Percentiles rank a stretch among this genome's conserved stretches.
Conservation (phyloP, 2,113 vertebrate species). For the Macrotus californicus region DNA sequence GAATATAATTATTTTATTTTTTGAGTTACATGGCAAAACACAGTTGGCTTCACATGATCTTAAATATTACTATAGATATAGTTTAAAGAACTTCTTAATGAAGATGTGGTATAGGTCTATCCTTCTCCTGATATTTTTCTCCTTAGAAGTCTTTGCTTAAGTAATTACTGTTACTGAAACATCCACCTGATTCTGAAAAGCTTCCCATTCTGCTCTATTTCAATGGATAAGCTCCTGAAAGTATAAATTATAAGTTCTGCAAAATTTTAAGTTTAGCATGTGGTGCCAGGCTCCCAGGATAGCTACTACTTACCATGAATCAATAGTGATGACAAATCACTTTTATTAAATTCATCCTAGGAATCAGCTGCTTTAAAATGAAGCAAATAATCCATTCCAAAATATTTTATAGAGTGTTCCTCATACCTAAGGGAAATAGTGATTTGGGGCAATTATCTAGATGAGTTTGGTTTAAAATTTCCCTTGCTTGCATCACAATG, state of each 20-base stretch:
- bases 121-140: background rate
- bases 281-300: background rate
- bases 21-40: background rate
- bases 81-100: background rate
- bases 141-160: background rate
- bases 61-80: background rate
- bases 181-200: background rate
- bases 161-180: background rate
- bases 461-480: constrained; percentile 47
- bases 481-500: background rate
- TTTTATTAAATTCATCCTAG: constrained; percentile 54
- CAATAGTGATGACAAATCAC: constrained; percentile 59
- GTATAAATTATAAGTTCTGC: background rate
- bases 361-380: constrained; percentile 51
- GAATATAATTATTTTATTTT: background rate
- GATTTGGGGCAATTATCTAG: constrained; percentile 51
- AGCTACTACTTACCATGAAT: constrained; percentile 46
- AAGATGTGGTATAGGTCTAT: background rate
- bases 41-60: background rate
- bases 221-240: background rate
- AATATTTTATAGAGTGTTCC: constrained; percentile 40
- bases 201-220: background rate
- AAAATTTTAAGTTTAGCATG: constrained; percentile 7
- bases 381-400: constrained; percentile 45
- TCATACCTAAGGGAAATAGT: constrained; percentile 31